phyloP scores from a whole-genome alignment of 2,888 invertebrate genomes.

The Ischnus inquisitorius region DNA sequence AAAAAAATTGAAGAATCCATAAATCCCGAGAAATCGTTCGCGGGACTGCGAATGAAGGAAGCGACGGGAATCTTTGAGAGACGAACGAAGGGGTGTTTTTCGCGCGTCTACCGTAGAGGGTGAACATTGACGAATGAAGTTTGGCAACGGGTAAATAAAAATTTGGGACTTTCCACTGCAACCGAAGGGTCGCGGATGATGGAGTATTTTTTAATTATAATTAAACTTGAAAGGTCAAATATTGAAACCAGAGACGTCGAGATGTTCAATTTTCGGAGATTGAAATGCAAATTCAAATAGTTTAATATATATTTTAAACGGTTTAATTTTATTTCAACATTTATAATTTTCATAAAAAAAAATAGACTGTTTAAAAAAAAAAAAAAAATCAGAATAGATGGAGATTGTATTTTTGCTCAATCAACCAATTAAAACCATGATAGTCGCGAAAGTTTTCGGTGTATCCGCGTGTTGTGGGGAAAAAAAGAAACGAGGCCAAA shows the following conservation, averaged over 20 bases:
- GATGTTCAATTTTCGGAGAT: neutral
- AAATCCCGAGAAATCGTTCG: neutral
- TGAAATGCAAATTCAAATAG: neutral
- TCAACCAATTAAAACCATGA: neutral
- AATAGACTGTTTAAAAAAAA: no score
- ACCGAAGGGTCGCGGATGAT: neutral
- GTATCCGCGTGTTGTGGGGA: neutral
- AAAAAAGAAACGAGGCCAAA: neutral
- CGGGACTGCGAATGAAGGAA: neutral
- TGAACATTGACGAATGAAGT: neutral
- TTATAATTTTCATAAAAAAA: no score
- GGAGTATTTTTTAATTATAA: neutral
- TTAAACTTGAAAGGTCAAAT: neutral
- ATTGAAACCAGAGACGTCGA: neutral
- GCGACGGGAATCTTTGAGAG: slow-evolving; percentile 6
- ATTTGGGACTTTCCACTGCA: neutral
- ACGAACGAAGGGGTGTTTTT: neutral
- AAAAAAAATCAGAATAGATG: no score
- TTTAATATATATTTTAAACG: neutral
- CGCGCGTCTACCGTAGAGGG: neutral
- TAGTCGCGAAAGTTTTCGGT: neutral
- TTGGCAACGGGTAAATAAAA: neutral
- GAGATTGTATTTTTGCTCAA: no score
- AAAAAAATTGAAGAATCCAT: neutral
- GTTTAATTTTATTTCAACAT: no score